Evolutionary conservation across 2,888 invertebrate species (phyloP), one percentile per base, ranked within the genome.

Genomic region (Griposia aprilina): DNA sequence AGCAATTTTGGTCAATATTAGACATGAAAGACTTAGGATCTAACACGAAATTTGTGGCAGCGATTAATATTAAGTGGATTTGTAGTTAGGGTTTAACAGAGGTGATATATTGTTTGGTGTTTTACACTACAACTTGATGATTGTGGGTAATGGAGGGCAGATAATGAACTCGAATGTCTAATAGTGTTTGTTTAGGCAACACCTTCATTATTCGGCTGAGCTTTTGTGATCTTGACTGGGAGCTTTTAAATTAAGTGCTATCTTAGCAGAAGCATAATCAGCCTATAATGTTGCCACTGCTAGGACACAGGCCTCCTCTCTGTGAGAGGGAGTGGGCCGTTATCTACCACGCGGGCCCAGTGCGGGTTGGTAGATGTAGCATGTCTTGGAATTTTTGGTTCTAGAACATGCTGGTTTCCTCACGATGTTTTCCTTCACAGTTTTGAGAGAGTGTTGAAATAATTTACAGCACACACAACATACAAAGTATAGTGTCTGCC

Each of bases 21-120:
- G 76, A 69, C 79, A 62, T 78, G 66, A 83, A 83, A 81, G 73
- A 86, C 83, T 86, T 80, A 81, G 69, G 63, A 78, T 63, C 55
- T 70, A 76, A 73, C 67, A 65, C 60, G 41, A 76, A 87, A 85
- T 85, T 85, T 85, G 76, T 79, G 79, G 83, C 62, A 78, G 62
- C 72, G 84, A 85, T 84, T 87, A 85, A 85, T 87, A 76, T 71
- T 84, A 62, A 80, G 69, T 81, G 81, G 84, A 84, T 87, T 72
- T 78, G 62, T 71, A 85, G 78, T 84, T 79, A 11, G 71, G 71
- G 80, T 83, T 63, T 65, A 65, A 62, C 68, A 69, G 74, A 67
- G 55, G 70, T 86, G 75, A 81, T 83, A 70, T 76, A 84, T 86
- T 79, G 83, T 71, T 76, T 41, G 71, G n/a, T 55, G 50, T 82